Conservation (phyloP, 1,140 invertebrate species). For the Diachasmimorpha longicaudata region DNA sequence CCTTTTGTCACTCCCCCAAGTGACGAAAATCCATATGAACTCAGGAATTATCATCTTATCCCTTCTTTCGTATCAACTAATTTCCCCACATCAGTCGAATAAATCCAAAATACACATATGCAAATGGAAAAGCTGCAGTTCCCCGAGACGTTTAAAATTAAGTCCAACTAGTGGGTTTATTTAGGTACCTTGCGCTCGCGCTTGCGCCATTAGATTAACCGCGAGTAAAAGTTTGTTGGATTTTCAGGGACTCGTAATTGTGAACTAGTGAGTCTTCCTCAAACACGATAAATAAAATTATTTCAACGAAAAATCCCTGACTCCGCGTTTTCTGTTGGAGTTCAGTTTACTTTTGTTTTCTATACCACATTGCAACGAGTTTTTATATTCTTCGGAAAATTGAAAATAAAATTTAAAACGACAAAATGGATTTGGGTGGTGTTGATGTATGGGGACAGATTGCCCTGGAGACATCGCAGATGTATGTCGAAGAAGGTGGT, state of each 20-base stretch:
- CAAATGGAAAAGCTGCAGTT: constrained; percentile 12
- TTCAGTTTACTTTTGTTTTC: too few species aligned
- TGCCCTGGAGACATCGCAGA: constrained; percentile 81
- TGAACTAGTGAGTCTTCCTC: constrained; percentile 11
- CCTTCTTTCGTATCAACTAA: not conserved
- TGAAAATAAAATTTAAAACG: not conserved
- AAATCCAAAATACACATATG: not conserved
- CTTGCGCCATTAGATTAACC: constrained; percentile 50
- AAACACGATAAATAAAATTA: not conserved
- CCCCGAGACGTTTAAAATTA: constrained; percentile 50
- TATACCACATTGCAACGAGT: too few species aligned
- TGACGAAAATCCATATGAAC: too few species aligned
- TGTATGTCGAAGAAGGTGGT: constrained; percentile 80
- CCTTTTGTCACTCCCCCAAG: too few species aligned
- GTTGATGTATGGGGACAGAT: constrained; percentile 82
- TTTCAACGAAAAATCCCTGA: not conserved
- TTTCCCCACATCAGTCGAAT: not conserved
- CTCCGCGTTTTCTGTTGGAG: too few species aligned
- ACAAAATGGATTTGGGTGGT: constrained; percentile 67
- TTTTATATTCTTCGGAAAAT: not conserved
- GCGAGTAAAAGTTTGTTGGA: constrained; percentile 24
- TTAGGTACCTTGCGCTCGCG: constrained; percentile 51
- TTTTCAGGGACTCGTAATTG: constrained; percentile 15
- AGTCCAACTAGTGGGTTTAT: constrained; percentile 47
- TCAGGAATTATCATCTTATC: not conserved